A percentile compares a stretch with the other conserved stretches of the same genome.
phyloP scores from a whole-genome alignment of 1,140 invertebrate species.

The Drosophila pruinosa region DNA sequence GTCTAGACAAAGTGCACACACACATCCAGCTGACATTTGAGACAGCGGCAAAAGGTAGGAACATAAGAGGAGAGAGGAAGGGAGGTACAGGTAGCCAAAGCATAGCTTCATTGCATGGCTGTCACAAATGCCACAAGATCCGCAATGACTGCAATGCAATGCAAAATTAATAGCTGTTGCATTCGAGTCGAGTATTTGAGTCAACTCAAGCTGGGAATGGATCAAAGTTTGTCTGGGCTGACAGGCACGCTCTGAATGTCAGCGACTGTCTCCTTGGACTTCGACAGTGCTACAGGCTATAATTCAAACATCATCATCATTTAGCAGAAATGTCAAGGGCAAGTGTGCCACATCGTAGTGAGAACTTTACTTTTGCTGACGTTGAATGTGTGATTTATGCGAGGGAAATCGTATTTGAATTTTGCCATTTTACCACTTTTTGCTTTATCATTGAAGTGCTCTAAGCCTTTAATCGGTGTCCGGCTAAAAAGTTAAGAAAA shows the following conservation, averaged over 20 bases:
- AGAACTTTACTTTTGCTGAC: constrained; percentile 44
- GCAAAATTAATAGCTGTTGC: constrained; percentile 72
- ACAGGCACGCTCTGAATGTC: constrained; percentile 29
- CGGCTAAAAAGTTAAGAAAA: constrained; percentile 46
- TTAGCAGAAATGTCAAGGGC: constrained; percentile 51
- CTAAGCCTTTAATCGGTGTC: constrained; percentile 59
- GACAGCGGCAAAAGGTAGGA: constrained; percentile 40
- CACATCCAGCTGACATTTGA: constrained; percentile 58
- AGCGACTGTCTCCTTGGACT: constrained; percentile 38
- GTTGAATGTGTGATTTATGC: constrained; percentile 51
- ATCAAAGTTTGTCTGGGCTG: constrained; percentile 32
- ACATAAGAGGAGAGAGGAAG: not conserved
- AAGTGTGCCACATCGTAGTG: constrained; percentile 10
- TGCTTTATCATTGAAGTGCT: constrained; percentile 40
- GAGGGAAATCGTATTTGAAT: constrained; percentile 58
- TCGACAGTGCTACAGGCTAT: not conserved
- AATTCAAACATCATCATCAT: constrained; percentile 45
- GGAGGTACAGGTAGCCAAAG: constrained; percentile 7
- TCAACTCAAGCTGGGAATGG: constrained; percentile 10
- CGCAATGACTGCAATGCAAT: constrained; percentile 56
- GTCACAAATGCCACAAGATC: constrained; percentile 74
- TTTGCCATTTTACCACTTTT: constrained; percentile 24
- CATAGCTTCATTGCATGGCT: constrained; percentile 56
- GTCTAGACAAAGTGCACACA: constrained; percentile 60
- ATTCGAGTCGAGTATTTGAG: constrained; percentile 25